Base-by-base conservation (phyloP, 1,140 invertebrate genomes). In the Drosophila lacertosa region DNA sequence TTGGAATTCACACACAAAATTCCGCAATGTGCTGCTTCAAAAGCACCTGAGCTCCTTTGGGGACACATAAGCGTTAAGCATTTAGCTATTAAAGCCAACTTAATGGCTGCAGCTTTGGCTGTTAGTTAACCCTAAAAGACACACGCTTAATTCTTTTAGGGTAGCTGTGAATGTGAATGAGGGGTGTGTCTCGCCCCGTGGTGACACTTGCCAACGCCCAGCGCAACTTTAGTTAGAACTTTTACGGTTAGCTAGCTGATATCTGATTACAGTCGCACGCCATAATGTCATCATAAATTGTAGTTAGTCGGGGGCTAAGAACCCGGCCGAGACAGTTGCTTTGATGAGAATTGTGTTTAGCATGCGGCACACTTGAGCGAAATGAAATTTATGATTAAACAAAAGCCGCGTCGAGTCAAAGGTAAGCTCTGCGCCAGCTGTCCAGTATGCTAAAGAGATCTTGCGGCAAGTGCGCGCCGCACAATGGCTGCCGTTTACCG, bases 311-410 rank as follows among this genome's bases (percentile, higher is more conserved):
- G 70, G 57, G 70, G 70, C 50, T 73, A 73, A 73, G 47, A 54
- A 72, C 47, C 47, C 53, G 59, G 24, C 55, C 51, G 6, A 54
- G 59, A 55, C 42, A 64, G 50, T 42, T 4, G 53, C 53, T 55
- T 29, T 16, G 37, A 40, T 29, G 37, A 3, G 2, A 63, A 53
- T n/a, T 48, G 59, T 51, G 55, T 29, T 45, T 13, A 50, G 26
- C 9, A 40, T 16, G 47, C 45, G 54, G 24, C 74, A 76, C 74
- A 76, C 74, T 76, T 73, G 39, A 69, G 65, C 33, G n/a, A 53
- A 51, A 77, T 55, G 65, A 81, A 88, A 88, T 86, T 86, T 86
- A 88, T 86, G 81, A 86, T 84, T 84, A 86, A 81, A 71, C 65
- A 55, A 77, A 66, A 71, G 71, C 45, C 40, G 53, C 39, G 24